A percentile compares a stretch with the other conserved stretches of the same genome.
Evolutionary conservation across 2,113 vertebrate species (phyloP).

Genomic region (Xiphophorus maculatus): DNA sequence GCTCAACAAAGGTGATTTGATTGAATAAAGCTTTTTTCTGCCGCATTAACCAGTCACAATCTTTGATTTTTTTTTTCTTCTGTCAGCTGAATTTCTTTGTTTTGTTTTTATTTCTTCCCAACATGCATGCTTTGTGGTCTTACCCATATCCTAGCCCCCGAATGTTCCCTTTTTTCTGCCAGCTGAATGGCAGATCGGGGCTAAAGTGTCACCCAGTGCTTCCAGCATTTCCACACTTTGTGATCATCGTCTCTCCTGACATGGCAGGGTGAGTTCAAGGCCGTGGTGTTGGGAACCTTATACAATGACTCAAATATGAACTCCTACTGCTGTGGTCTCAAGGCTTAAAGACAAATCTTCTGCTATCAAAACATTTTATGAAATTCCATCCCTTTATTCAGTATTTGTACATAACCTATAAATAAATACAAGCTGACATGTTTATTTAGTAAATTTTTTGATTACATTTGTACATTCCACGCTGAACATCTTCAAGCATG

Average conservation of each 20-base stretch:
- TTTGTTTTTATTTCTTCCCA: constrained; percentile 9
- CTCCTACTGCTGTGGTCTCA: constrained; percentile 9
- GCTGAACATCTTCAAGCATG: constrained; percentile 16
- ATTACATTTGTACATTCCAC: constrained; percentile 31
- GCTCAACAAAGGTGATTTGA: constrained; percentile 19
- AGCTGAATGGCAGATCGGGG: constrained; percentile 73
- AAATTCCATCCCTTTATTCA: constrained; percentile 29
- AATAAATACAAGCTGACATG: constrained; percentile 28
- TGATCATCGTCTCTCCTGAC: constrained; percentile 50
- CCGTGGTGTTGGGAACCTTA: constrained; percentile 33
- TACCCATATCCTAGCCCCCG: not conserved
- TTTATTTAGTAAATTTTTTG: constrained; percentile 25
- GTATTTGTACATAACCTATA: not conserved
- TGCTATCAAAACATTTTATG: constrained; percentile 17
- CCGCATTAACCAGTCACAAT: not conserved
- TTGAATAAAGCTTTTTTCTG: constrained; percentile 40
- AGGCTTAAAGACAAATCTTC: constrained; percentile 32
- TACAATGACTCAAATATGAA: constrained; percentile 42
- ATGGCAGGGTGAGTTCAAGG: constrained; percentile 45
- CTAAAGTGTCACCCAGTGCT: constrained; percentile 55
- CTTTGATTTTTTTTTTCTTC: constrained; percentile 12
- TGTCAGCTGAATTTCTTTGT: constrained; percentile 34
- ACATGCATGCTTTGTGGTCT: constrained; percentile 9
- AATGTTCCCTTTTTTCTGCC: constrained; percentile 36
- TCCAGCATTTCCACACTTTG: constrained; percentile 22